Percentiles rank a stretch among this genome's conserved stretches.
Evolutionary conservation across 1,140 invertebrate species (phyloP).

Genomic region (Planococcus citri): DNA sequence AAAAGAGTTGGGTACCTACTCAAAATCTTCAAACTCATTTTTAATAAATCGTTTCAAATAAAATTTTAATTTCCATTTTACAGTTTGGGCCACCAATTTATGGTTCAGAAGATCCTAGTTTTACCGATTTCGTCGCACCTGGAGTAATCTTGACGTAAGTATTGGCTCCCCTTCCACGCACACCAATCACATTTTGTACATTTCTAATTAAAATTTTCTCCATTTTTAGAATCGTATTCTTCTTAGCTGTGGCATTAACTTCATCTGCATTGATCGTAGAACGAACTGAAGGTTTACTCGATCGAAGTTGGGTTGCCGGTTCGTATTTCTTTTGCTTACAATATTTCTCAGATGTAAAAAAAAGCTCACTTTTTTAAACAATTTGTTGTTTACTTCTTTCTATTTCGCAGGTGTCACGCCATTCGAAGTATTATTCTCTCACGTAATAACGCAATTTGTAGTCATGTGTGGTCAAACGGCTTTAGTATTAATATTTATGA

Average conservation of each 20-base stretch:
- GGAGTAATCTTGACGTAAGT: constrained; percentile 80
- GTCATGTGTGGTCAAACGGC: constrained; percentile 74
- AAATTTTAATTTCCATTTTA: constrained; percentile 29
- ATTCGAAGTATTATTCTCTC: constrained; percentile 64
- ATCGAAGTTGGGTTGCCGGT: constrained; percentile 73
- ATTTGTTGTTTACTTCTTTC: neutral
- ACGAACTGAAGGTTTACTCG: constrained; percentile 72
- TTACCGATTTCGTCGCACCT: constrained; percentile 88
- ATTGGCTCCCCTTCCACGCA: neutral
- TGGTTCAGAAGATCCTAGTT: constrained; percentile 67
- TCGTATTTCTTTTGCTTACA: constrained; percentile 32
- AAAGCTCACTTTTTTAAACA: neutral
- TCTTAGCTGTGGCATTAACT: constrained; percentile 82
- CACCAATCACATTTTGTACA: too few species aligned
- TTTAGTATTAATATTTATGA: constrained; percentile 68
- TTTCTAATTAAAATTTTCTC: constrained; percentile 23
- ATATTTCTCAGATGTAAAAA: constrained; percentile 24
- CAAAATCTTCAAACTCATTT: neutral
- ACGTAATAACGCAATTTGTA: constrained; percentile 74
- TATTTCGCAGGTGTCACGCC: constrained; percentile 36
- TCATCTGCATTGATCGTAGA: constrained; percentile 83
- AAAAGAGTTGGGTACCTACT: too few species aligned
- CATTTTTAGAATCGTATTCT: constrained; percentile 74
- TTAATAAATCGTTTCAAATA: neutral
- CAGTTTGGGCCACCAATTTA: constrained; percentile 74